Evolutionary conservation across 2,113 vertebrate species (phyloP).

Genomic region (Brevimyrus niger): DNA sequence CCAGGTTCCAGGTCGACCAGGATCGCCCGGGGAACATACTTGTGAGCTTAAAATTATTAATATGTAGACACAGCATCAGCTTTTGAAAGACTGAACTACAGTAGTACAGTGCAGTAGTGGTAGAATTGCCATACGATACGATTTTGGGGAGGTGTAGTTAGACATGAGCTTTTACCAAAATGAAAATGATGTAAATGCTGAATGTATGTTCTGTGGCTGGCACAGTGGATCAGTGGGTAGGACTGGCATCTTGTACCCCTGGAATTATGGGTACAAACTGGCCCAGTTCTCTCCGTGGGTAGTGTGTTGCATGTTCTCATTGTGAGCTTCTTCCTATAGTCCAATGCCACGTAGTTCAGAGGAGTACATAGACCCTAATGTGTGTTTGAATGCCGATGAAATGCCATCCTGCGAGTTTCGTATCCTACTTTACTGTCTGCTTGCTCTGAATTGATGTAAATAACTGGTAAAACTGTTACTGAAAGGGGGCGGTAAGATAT

Average conservation of each 20-base stretch:
- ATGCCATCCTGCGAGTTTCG: background rate
- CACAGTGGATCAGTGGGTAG: background rate
- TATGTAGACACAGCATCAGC: background rate
- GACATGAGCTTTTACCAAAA: background rate
- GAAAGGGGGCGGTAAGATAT: background rate
- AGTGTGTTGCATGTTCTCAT: background rate
- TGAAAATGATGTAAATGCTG: background rate
- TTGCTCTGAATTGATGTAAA: background rate
- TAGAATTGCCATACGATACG: background rate
- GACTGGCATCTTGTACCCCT: background rate
- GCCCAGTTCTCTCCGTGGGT: background rate
- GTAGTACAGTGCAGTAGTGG: background rate
- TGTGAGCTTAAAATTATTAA: slow-evolving; percentile 59
- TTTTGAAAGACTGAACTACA: background rate
- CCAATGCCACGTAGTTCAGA: background rate
- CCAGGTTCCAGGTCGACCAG: slow-evolving; percentile 87
- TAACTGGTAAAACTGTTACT: background rate
- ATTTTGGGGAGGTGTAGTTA: background rate
- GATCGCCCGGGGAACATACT: slow-evolving; percentile 81
- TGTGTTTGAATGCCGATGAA: background rate
- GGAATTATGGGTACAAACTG: background rate
- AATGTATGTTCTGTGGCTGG: background rate
- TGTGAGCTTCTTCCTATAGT: background rate
- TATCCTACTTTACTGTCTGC: background rate
- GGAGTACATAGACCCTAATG: background rate